Conservation (phyloP, 2,113 vertebrate genomes). For the Corythoichthys intestinalis region DNA sequence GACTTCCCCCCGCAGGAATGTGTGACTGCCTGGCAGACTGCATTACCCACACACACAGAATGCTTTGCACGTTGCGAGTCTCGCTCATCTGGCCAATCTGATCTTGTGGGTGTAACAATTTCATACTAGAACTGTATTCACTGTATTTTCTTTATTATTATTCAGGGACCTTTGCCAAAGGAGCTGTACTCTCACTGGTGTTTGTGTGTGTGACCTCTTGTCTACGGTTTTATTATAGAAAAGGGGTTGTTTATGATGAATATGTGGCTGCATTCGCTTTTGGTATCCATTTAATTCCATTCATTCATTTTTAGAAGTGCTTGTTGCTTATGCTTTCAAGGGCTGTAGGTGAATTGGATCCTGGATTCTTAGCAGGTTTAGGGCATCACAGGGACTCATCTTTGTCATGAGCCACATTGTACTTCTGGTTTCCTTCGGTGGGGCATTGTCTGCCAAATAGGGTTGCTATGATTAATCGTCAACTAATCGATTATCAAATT, state of each 20-base stretch:
- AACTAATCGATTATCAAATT: no score
- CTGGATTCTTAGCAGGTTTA: no score
- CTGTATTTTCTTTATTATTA: conserved; percentile 3
- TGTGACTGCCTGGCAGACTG: conserved; percentile 53
- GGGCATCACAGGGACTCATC: no score
- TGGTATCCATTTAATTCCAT: background rate
- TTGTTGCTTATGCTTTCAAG: background rate
- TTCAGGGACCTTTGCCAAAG: background rate
- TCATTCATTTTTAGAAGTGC: background rate
- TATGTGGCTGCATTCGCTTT: no score
- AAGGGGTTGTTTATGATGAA: background rate
- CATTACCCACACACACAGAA: conserved; percentile 19
- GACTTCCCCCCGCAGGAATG: conserved; percentile 69
- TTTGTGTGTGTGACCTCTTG: background rate
- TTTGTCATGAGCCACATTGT: no score
- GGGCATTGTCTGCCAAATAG: no score
- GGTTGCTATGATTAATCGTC: no score
- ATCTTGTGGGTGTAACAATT: conserved; percentile 24
- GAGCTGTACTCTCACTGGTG: background rate
- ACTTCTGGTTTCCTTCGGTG: no score
- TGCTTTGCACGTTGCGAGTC: conserved; percentile 40
- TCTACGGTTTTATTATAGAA: background rate
- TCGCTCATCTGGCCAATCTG: conserved; percentile 27
- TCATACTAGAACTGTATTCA: background rate
- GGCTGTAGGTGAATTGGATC: no score